Base-by-base conservation (phyloP, 2,888 invertebrate species). In the Clostera curtula region DNA sequence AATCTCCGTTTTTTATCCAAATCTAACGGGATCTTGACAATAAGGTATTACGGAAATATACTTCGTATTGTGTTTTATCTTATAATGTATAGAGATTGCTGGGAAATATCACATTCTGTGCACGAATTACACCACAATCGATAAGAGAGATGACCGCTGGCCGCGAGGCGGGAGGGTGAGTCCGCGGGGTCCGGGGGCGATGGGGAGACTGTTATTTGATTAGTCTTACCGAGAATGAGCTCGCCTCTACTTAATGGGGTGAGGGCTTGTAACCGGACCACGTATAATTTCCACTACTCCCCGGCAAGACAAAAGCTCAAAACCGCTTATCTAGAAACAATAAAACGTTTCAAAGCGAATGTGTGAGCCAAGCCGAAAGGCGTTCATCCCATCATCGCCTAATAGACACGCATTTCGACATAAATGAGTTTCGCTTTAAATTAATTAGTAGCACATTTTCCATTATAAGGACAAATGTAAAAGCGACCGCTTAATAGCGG, bases 141-240 rank as follows among this genome's bases (percentile, higher is more conserved):
- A 83, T 83, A 83, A 79, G 80, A 74, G 76, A 83, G 82, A 82
- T 80, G 80, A 80, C 80, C 83, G 73, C 72, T 79, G 74, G 75
- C 72, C 77, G 75, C 76, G 72, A 62, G 76, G 66, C 53, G 65
- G 56, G 56, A 49, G 40, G n/a, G n/a, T n/a, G n/a, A n/a, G 38
- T 34, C 39, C 48, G 50, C 42, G 50, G 51, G 47, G 47, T 21
- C 34, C 32, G 49, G 55, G 58, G 58, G 51, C 49, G 57, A 52
- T 64, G 67, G 80, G 82, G 79, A 70, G 82, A 72, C 77, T 74
- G 82, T 84, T 85, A 85, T 85, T 85, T 84, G 84, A 85, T 85
- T 84, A 84, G 84, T 83, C 84, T 80, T 82, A 76, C 83, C 73
- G 82, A 82, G 84, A 84, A 84, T 83, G 84, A 84, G 76, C 75